Conservation (phyloP, 2,888 invertebrate species). For the Ophioninae sp. region DNA sequence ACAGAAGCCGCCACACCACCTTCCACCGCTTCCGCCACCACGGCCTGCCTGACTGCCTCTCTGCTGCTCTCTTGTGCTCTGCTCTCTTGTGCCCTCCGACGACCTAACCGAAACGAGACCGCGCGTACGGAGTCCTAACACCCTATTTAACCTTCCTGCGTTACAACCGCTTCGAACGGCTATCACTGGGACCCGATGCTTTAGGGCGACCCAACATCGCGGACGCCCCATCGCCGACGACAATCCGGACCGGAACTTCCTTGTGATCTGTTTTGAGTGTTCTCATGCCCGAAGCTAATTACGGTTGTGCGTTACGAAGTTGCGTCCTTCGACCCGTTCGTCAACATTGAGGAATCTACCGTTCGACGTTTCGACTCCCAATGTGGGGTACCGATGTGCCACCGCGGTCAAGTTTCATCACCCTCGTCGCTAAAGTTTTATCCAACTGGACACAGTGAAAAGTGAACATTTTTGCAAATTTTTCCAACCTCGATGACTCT, state of each 20-base stretch:
- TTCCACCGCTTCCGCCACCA: conserved; percentile 77
- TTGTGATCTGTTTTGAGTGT: conserved; percentile 9
- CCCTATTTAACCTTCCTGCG: conserved; percentile 65
- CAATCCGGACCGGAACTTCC: conserved; percentile 11
- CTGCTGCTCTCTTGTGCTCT: conserved; percentile 50
- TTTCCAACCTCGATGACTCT: not conserved
- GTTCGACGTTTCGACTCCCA: too few relatives aligned
- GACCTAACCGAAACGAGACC: conserved; percentile 78
- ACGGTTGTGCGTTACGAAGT: too few relatives aligned
- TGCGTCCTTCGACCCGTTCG: too few relatives aligned
- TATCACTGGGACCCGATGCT: conserved; percentile 34
- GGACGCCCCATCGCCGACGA: conserved; percentile 11
- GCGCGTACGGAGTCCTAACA: conserved; percentile 75
- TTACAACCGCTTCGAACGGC: conserved; percentile 40
- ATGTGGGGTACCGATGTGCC: too few relatives aligned
- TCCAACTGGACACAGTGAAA: not conserved
- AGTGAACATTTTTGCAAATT: not conserved
- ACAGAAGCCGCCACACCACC: conserved; percentile 80
- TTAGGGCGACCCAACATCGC: conserved; percentile 33
- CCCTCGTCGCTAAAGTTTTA: too few relatives aligned
- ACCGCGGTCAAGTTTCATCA: too few relatives aligned
- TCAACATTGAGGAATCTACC: too few relatives aligned
- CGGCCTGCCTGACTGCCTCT: conserved; percentile 58
- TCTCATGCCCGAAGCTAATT: not conserved
- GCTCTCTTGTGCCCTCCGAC: conserved; percentile 41